These are phyloP conservation scores for Enteromius unitaeniatus DNA, from an alignment of 2,797 vertebrate species.

Conservation along the genomic window DNA sequence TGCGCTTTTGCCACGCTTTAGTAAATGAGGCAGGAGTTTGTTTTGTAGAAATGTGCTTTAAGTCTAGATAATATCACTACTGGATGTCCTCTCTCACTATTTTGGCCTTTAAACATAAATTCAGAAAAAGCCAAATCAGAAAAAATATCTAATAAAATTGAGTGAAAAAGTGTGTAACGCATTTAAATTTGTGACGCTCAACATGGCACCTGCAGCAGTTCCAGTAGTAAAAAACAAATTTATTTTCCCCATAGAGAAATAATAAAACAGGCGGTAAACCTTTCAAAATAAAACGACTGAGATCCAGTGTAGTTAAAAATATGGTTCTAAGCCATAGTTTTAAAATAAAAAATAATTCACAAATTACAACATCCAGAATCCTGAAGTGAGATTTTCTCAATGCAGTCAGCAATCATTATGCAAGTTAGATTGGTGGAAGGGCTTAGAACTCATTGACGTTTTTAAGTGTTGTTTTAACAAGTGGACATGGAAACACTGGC, in stretches of 20 bases:
- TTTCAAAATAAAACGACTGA: background rate
- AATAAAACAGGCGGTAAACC: background rate
- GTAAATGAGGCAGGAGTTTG: background rate
- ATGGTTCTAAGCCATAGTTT: background rate
- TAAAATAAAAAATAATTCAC: too few relatives aligned
- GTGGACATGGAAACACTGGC: background rate
- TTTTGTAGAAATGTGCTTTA: background rate
- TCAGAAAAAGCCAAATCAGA: background rate
- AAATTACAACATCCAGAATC: background rate
- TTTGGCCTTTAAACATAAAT: background rate
- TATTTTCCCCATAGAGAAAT: too few relatives aligned
- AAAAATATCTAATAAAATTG: background rate
- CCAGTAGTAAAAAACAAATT: background rate
- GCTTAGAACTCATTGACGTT: constrained; percentile 4
- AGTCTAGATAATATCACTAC: constrained; percentile 3
- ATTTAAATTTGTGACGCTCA: background rate
- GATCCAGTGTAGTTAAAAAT: background rate
- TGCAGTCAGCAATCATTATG: background rate
- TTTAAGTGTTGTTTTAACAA: background rate
- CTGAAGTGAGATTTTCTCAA: background rate
- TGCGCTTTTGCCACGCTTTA: background rate
- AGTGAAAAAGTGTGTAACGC: too few relatives aligned
- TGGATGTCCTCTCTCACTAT: background rate
- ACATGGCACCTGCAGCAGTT: background rate
- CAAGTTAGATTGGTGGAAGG: background rate